phyloP scores from a whole-genome alignment of 2,797 vertebrate species.

The Halcyon leucocephala region DNA sequence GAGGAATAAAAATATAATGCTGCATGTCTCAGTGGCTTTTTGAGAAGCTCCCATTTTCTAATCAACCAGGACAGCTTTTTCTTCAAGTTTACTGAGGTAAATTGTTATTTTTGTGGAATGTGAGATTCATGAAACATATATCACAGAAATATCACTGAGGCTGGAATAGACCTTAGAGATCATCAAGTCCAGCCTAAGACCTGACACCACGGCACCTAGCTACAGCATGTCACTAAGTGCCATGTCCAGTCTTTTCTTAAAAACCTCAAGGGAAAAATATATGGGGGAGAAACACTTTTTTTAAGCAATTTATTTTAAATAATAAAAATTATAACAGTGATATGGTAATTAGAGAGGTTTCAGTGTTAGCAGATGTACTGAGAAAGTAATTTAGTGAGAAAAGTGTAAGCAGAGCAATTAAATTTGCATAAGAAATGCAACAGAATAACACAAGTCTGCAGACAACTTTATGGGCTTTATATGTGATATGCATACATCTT shows the following conservation, averaged over 20 bases:
- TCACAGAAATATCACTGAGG: too few relatives aligned
- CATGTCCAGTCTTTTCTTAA: too few relatives aligned
- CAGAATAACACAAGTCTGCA: neutral
- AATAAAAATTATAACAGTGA: neutral
- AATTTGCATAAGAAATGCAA: constrained; percentile 11
- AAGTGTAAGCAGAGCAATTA: neutral
- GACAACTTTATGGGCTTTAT: neutral
- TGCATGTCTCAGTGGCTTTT: neutral
- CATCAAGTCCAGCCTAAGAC: too few relatives aligned
- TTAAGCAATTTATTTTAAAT: neutral
- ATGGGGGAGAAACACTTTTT: neutral
- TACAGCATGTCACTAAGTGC: too few relatives aligned
- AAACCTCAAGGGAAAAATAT: neutral
- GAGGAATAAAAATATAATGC: neutral
- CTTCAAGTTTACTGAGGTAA: neutral
- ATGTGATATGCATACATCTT: neutral
- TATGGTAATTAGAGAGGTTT: neutral
- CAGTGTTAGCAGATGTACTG: constrained; percentile 2
- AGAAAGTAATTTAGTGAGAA: neutral
- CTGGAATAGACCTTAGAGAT: too few relatives aligned
- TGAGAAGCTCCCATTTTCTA: neutral
- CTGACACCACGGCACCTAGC: too few relatives aligned
- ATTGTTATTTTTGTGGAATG: neutral
- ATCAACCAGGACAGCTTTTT: neutral
- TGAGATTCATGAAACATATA: neutral